Evolutionary conservation across 2,113 vertebrate species (phyloP), one percentile per base, ranked within the genome.

Genomic region (Anser brachyrhynchus): DNA sequence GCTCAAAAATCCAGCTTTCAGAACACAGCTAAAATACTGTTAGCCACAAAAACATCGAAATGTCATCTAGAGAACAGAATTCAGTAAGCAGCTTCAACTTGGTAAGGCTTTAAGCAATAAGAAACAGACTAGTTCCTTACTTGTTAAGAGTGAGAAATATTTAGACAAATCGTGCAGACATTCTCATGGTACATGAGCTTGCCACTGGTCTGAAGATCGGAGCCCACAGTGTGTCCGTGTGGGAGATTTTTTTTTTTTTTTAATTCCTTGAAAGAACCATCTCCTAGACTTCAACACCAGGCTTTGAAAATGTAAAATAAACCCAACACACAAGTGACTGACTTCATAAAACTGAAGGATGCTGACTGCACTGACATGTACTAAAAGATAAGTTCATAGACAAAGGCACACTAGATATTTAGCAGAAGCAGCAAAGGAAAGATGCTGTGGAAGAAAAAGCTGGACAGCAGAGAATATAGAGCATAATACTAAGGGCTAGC

Each of bases 391-490:
- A 74, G 23, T 69, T 78, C 67, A 51, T 8, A 57, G 33, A 75
- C 51, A 74, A 91, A 94, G 89, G 89, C 87, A 94, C 84, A 44
- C 23, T 39, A 55, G 55, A 87, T 55, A 87, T 26, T 89, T 51
- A 81, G 59, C 73, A 93, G 23, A 89, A 86, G 28, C 69, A 71
- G 35, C 39, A 39, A 64, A 39, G 61, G 37, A 64, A 64, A 64
- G 35, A 39, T 39, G 25, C 61, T 64, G 35, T 39, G 61, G 61
- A 39, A 64, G 23, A 64, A 64, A 64, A 39, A 64, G 61, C 61
- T 64, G 35, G 35, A 64, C 23, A 64, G 61, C 25, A 62, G 15
- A 64, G 35, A 28, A 64, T 64, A 64, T 18, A 64, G 23, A 64
- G 37, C 35, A 39, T 37, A 64, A 64, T 28, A 28, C 35, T 64